Evolutionary conservation across 2,797 vertebrate genomes (phyloP).

Genomic region (Paguma larvata): DNA sequence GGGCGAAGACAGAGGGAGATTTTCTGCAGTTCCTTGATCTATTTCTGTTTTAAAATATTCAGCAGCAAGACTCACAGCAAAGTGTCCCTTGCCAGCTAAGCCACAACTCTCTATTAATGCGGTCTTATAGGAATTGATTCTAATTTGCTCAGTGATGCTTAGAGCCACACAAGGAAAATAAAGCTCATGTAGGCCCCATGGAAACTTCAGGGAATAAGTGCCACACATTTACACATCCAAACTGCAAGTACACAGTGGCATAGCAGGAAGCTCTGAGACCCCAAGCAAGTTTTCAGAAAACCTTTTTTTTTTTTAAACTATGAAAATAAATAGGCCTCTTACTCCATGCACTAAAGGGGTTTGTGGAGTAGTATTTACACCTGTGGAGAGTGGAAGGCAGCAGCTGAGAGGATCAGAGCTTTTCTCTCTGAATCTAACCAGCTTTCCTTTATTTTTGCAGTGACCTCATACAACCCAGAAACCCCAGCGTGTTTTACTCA

Average conservation of each 20-base stretch:
- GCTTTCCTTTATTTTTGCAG: slow-evolving; percentile 23
- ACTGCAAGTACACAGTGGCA: not conserved
- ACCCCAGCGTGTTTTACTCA: not conserved
- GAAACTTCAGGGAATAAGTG: slow-evolving; percentile 19
- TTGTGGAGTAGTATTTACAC: slow-evolving; percentile 49
- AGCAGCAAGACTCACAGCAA: slow-evolving; percentile 56
- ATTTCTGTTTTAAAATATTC: slow-evolving; percentile 65
- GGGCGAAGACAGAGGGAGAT: not conserved
- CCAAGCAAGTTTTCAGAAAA: slow-evolving; percentile 36
- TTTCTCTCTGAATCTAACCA: not conserved
- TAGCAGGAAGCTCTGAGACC: slow-evolving; percentile 47
- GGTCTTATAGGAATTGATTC: slow-evolving; percentile 53
- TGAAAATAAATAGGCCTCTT: slow-evolving; percentile 68
- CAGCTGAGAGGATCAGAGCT: not conserved
- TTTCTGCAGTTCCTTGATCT: slow-evolving; percentile 12
- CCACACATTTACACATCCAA: not conserved
- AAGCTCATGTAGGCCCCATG: not conserved
- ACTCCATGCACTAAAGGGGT: not conserved
- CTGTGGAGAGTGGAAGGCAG: not conserved
- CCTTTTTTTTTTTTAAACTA: not conserved
- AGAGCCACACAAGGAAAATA: slow-evolving; percentile 54
- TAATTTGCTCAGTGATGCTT: slow-evolving; percentile 54
- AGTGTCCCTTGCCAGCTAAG: slow-evolving; percentile 31
- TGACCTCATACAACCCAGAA: not conserved
- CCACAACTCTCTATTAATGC: not conserved